Evolutionary conservation across 2,797 vertebrate species (phyloP).

Genomic region (Hyperoplus immaculatus): DNA sequence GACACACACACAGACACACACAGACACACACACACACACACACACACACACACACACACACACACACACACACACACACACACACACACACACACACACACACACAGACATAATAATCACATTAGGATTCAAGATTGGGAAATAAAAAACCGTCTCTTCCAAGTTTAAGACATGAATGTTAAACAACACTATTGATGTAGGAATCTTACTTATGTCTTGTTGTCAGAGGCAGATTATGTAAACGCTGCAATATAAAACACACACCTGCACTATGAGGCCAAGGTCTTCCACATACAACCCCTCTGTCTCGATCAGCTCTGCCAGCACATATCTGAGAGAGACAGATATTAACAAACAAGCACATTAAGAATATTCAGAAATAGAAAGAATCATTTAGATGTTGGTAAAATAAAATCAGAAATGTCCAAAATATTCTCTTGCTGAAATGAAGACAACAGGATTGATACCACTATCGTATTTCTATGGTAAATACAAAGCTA

Average conservation of each 20-base stretch:
- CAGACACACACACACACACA: neutral
- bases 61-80: neutral
- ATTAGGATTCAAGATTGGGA: constrained; percentile 2
- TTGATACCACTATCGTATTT: neutral
- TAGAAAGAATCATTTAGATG: neutral
- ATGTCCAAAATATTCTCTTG: neutral
- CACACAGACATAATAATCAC: constrained; percentile 12
- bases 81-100: constrained; percentile 28
- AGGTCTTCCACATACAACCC: constrained; percentile 92
- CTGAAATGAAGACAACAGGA: neutral
- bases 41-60: constrained; percentile 12
- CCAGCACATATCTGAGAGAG: constrained; percentile 89
- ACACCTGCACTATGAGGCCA: constrained; percentile 92
- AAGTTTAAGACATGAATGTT: neutral
- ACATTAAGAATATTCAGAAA: neutral
- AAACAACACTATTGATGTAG: constrained; percentile 2
- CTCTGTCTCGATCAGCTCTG: constrained; percentile 93
- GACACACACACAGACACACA: constrained; percentile 16
- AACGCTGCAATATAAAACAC: constrained; percentile 20
- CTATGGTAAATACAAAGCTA: neutral
- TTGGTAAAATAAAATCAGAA: constrained; percentile 6
- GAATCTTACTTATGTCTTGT: neutral
- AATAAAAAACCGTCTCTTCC: neutral
- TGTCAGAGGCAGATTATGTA: neutral
- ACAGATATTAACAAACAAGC: neutral